Evolutionary conservation across 2,797 vertebrate species (phyloP).

Genomic region (Heliangelus exortis): DNA sequence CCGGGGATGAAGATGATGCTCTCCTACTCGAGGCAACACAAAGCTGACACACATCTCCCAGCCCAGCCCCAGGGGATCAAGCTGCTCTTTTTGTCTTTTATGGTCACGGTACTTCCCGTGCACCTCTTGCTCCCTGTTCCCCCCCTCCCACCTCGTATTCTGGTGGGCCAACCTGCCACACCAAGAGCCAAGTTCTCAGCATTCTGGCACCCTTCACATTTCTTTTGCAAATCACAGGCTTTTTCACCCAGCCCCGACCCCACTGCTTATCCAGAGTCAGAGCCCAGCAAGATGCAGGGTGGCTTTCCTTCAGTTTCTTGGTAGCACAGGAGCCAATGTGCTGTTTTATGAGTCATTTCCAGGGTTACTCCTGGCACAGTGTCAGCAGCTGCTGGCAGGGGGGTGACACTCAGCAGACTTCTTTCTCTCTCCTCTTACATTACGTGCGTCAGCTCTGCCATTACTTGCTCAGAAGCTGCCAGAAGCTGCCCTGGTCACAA

Average conservation of each 20-base stretch:
- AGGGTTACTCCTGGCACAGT: not conserved
- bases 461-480: not conserved
- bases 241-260: not conserved
- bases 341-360: not conserved
- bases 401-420: not conserved
- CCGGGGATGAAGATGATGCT: rapidly evolving
- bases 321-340: not conserved
- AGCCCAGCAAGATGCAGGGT: not conserved
- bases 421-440: conserved; percentile 22
- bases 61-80: not conserved
- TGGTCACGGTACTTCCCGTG: rapidly evolving
- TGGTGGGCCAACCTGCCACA: not conserved
- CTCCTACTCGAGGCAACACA: not conserved
- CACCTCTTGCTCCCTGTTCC: not conserved
- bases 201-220: not conserved
- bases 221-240: not conserved
- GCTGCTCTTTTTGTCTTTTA: not conserved
- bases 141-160: not conserved
- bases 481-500: not conserved
- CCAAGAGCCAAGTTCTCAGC: not conserved
- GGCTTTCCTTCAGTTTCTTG: not conserved
- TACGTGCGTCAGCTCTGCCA: not conserved
- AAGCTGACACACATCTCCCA: not conserved
- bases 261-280: not conserved
- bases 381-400: not conserved